Evolutionary conservation across 92 coral and sea anemone genomes (phyloP).

Genomic region (Epizoanthus illoricatus): DNA sequence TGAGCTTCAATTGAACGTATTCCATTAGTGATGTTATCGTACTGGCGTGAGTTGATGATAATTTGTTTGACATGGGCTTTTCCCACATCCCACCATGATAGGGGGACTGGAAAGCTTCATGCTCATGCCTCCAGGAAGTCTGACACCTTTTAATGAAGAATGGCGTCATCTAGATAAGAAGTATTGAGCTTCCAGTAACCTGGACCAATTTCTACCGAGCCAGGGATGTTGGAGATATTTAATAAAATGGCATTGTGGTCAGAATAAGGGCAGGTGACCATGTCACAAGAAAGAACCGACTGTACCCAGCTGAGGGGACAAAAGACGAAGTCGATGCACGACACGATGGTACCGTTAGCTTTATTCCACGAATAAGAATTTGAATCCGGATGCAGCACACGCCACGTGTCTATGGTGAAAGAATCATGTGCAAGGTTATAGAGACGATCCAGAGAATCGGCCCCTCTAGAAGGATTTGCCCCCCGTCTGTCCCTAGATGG

Average conservation of each 20-base stretch:
- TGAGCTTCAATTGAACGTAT: too few species aligned
- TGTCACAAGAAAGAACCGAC: neutral
- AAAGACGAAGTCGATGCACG: slow-evolving; percentile 59
- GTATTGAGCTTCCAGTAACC: slow-evolving; percentile 45
- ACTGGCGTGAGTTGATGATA: neutral
- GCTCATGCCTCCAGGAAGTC: slow-evolving; percentile 17
- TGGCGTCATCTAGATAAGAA: neutral
- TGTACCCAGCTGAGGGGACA: slow-evolving; percentile 44
- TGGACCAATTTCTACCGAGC: neutral
- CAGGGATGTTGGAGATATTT: neutral
- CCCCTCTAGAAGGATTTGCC: neutral
- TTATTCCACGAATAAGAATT: slow-evolving; percentile 46
- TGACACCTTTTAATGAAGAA: neutral
- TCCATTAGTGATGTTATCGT: too few species aligned
- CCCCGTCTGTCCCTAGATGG: slow-evolving; percentile 38
- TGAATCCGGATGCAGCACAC: slow-evolving; percentile 33
- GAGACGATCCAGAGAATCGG: neutral
- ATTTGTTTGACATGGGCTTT: slow-evolving; percentile 8
- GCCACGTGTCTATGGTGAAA: slow-evolving; percentile 49
- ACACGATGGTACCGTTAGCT: slow-evolving; percentile 34
- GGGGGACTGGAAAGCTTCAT: neutral
- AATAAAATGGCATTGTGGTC: slow-evolving; percentile 40
- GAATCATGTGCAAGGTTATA: slow-evolving; percentile 9
- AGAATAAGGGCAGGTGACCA: slow-evolving; percentile 34
- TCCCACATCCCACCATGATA: slow-evolving; percentile 40